A percentile compares a stretch with the other conserved stretches of the same genome.
Evolutionary conservation across 2,113 vertebrate genomes (phyloP).

Genomic region (Beaufortia kweichowensis): DNA sequence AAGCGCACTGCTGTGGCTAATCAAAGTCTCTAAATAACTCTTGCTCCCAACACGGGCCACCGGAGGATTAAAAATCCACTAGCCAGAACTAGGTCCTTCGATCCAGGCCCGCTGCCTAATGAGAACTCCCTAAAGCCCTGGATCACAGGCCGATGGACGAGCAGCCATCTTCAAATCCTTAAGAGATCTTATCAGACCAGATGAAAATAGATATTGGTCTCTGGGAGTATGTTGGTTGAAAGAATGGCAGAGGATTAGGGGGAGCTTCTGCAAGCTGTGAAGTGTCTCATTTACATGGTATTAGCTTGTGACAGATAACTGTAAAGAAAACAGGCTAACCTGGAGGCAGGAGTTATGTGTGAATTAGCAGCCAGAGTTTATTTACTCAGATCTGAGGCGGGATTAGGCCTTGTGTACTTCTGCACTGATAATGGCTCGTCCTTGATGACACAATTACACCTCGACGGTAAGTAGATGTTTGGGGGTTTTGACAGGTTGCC

Average conservation of each 20-base stretch:
- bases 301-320: constrained; percentile 76
- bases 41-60: constrained; percentile 89
- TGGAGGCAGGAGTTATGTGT: constrained; percentile 71
- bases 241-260: constrained; percentile 92
- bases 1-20: constrained; percentile 90
- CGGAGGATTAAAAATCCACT: constrained; percentile 99
- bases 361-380: constrained; percentile 78
- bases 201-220: constrained; percentile 98
- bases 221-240: constrained; percentile 93
- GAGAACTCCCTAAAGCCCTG: constrained; percentile 94
- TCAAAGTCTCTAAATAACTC: constrained; percentile 99
- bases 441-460: constrained; percentile 49
- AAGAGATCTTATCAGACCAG: constrained; percentile 95
- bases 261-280: constrained; percentile 74
- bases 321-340: constrained; percentile 68
- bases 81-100: constrained; percentile 92
- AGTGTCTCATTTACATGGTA: constrained; percentile 83
- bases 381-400: constrained; percentile 78
- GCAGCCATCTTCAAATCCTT: constrained; percentile 93
- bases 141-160: constrained; percentile 85
- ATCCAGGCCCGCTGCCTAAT: constrained; percentile 88
- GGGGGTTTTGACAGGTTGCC: constrained; percentile 34
- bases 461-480: constrained; percentile 31
- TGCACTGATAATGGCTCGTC: constrained; percentile 69
- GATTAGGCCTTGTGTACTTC: constrained; percentile 80